Percentiles rank a stretch among this genome's conserved stretches.
Conservation (phyloP, 2,797 vertebrate genomes). For the Eidolon dupreanum region DNA sequence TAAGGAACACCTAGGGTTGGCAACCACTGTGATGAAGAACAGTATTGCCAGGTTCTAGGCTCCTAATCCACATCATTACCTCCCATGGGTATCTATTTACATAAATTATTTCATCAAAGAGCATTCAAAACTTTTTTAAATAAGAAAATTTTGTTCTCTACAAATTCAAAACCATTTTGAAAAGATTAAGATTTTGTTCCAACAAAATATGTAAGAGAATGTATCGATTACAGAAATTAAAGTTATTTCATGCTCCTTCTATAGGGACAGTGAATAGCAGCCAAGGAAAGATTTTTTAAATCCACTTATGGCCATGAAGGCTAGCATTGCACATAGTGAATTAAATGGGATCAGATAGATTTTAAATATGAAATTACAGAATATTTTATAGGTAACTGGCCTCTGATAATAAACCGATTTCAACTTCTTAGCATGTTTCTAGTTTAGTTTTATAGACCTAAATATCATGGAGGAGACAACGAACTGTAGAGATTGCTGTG, state of each 20-base stretch:
- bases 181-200: slow-evolving; percentile 37
- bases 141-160: not conserved
- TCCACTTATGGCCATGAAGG: slow-evolving; percentile 46
- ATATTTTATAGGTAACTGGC: not conserved
- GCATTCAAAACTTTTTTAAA: slow-evolving; percentile 33
- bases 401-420: slow-evolving; percentile 49
- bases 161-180: slow-evolving; percentile 22
- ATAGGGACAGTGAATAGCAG: not conserved
- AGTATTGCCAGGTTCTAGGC: not conserved
- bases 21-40: not conserved
- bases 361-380: slow-evolving; percentile 24
- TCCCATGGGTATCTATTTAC: not conserved
- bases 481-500: not conserved
- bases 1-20: not conserved
- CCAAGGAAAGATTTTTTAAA: not conserved
- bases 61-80: not conserved
- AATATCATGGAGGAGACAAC: not conserved
- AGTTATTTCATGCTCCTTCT: not conserved
- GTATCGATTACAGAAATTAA: slow-evolving; percentile 47
- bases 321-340: not conserved
- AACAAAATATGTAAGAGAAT: slow-evolving; percentile 43
- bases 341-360: slow-evolving; percentile 3
- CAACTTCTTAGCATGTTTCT: slow-evolving; percentile 18
- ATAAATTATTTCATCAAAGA: slow-evolving; percentile 54
- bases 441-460: slow-evolving; percentile 18